Evolutionary conservation across 2,888 invertebrate genomes (phyloP).

Genomic region (Dolichomitus sp.): DNA sequence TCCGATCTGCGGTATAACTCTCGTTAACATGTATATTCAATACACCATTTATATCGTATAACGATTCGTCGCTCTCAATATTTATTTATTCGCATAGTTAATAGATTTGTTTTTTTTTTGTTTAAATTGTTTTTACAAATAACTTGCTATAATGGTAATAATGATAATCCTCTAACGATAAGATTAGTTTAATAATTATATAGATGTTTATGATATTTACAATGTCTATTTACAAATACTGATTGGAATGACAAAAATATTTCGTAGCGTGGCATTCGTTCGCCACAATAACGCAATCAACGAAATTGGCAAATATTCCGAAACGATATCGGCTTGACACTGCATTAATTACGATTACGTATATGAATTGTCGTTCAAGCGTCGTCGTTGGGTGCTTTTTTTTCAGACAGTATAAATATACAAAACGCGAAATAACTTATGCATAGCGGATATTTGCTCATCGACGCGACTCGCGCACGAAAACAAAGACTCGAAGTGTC

Average conservation of each 20-base stretch:
- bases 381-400: constrained; percentile 35
- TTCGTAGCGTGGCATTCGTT: constrained; percentile 54
- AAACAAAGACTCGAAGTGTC: constrained; percentile 24
- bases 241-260: constrained; percentile 72
- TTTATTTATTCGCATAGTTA: constrained; percentile 62
- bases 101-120: constrained; percentile 40
- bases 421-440: constrained; percentile 51
- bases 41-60: constrained; percentile 65
- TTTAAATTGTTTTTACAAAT: constrained; percentile 60
- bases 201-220: constrained; percentile 70
- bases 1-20: constrained; percentile 62
- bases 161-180: constrained; percentile 66
- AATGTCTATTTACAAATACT: constrained; percentile 73
- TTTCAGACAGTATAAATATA: constrained; percentile 56
- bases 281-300: constrained; percentile 42
- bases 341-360: constrained; percentile 28
- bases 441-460: constrained; percentile 20
- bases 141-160: constrained; percentile 65
- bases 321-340: constrained; percentile 46
- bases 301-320: constrained; percentile 56
- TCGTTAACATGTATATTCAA: constrained; percentile 68
- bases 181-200: constrained; percentile 56
- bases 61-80: constrained; percentile 63
- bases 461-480: constrained; percentile 3
- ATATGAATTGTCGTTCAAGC: constrained; percentile 18